Evolutionary conservation across 2,888 invertebrate genomes (phyloP).

Genomic region (Zele albiditarsus): DNA sequence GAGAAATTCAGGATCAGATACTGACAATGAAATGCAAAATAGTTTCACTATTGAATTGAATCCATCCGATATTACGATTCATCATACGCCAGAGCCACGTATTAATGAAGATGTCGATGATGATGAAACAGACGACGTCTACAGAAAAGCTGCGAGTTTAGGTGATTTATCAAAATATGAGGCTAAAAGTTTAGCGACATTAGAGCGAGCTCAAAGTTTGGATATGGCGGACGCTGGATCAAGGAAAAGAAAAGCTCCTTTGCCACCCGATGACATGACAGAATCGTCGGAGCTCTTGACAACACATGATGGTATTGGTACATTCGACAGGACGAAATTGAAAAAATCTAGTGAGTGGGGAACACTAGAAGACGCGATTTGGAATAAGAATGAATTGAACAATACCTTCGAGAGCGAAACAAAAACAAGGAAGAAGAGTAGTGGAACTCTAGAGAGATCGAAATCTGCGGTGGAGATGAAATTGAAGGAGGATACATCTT

Average conservation of each 20-base stretch:
- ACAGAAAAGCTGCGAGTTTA: constrained; percentile 84
- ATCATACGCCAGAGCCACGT: constrained; percentile 77
- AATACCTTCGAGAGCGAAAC: constrained; percentile 55
- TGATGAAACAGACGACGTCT: constrained; percentile 76
- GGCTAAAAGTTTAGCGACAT: constrained; percentile 76
- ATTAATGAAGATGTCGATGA: constrained; percentile 70
- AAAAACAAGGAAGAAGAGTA: constrained; percentile 59
- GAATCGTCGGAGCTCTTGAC: constrained; percentile 69
- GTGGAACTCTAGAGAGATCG: constrained; percentile 78
- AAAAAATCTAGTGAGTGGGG: constrained; percentile 86
- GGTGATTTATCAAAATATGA: constrained; percentile 85
- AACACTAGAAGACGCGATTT: constrained; percentile 84
- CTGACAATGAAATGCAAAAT: constrained; percentile 72
- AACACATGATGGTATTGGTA: constrained; percentile 78
- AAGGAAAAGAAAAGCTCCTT: constrained; percentile 80
- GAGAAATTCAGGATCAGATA: constrained; percentile 74
- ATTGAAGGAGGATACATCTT: constrained; percentile 62
- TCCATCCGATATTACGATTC: constrained; percentile 83
- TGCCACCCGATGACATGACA: constrained; percentile 70
- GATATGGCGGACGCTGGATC: constrained; percentile 80
- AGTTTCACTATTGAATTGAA: constrained; percentile 81
- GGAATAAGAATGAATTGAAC: constrained; percentile 74
- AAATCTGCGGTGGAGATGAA: constrained; percentile 79
- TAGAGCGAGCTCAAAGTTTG: constrained; percentile 86
- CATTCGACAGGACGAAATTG: constrained; percentile 80